Evolutionary conservation across 2,113 vertebrate species (phyloP).

Genomic region (Callocephalon fimbriatum): DNA sequence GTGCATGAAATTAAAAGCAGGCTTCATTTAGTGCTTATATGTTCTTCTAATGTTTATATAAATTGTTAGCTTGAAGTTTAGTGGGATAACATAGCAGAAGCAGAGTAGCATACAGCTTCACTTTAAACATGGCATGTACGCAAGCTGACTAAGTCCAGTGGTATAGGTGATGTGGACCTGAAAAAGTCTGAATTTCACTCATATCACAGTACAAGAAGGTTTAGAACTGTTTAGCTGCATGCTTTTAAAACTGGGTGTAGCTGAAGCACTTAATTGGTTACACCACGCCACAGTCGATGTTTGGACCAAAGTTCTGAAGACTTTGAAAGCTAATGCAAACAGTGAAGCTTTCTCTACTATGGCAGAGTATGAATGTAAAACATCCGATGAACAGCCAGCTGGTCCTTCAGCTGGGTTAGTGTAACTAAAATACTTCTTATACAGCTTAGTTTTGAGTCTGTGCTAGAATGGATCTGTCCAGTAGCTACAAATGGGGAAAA

Average conservation of each 20-base stretch:
- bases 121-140: rapidly evolving
- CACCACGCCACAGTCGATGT: neutral
- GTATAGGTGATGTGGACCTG: neutral
- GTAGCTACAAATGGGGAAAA: neutral
- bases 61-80: neutral
- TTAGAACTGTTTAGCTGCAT: neutral
- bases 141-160: neutral
- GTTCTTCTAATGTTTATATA: neutral
- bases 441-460: neutral
- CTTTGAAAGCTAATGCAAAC: slow-evolving; percentile 6
- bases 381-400: slow-evolving; percentile 8
- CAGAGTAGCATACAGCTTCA: neutral
- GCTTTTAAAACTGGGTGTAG: neutral
- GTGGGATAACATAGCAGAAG: neutral
- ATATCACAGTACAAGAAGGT: neutral
- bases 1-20: slow-evolving; percentile 29
- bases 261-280: neutral
- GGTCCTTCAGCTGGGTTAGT: neutral
- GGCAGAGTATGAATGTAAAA: neutral
- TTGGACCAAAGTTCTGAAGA: neutral
- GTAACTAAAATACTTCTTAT: neutral
- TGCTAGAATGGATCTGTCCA: neutral
- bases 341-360: neutral
- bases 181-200: neutral
- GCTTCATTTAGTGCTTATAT: neutral